phyloP scores from a whole-genome alignment of 2,113 vertebrate species.

The Neopipo cinnamomea region DNA sequence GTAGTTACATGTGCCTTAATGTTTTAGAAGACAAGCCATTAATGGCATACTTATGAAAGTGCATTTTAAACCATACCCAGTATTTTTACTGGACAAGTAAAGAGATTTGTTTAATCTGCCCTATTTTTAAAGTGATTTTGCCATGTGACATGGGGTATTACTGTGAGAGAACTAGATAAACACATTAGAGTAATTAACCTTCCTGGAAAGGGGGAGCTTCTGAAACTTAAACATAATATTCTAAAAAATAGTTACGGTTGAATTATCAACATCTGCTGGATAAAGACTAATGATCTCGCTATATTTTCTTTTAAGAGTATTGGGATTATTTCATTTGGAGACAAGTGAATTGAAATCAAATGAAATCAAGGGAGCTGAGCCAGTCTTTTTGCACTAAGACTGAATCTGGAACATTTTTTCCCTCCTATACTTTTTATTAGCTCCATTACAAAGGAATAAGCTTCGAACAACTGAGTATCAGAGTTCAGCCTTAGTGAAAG shows the following conservation, averaged over 20 bases:
- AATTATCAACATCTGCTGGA: slow-evolving; percentile 38
- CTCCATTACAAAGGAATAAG: not conserved
- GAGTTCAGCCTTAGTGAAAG: not conserved
- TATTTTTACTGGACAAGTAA: slow-evolving; percentile 74
- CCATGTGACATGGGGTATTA: slow-evolving; percentile 67
- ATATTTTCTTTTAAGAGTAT: slow-evolving; percentile 24
- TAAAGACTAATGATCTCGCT: slow-evolving; percentile 32
- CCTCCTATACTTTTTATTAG: not conserved
- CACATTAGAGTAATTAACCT: slow-evolving; percentile 66
- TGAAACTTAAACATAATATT: slow-evolving; percentile 45
- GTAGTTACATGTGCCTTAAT: not conserved
- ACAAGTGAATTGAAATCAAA: not conserved
- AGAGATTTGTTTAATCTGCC: slow-evolving; percentile 83
- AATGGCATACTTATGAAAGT: slow-evolving; percentile 16
- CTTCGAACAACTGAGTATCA: not conserved
- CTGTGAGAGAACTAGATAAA: slow-evolving; percentile 59
- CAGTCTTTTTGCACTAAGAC: not conserved
- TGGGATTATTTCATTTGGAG: not conserved
- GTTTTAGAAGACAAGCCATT: slow-evolving; percentile 27
- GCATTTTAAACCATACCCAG: slow-evolving; percentile 36
- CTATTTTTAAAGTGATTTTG: slow-evolving; percentile 77
- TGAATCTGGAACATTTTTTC: not conserved
- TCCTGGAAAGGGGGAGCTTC: slow-evolving; percentile 45
- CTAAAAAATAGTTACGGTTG: slow-evolving; percentile 19
- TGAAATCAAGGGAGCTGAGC: not conserved